Evolutionary conservation across 2,888 invertebrate species (phyloP).

Genomic region (Stenotaenia linearis): DNA sequence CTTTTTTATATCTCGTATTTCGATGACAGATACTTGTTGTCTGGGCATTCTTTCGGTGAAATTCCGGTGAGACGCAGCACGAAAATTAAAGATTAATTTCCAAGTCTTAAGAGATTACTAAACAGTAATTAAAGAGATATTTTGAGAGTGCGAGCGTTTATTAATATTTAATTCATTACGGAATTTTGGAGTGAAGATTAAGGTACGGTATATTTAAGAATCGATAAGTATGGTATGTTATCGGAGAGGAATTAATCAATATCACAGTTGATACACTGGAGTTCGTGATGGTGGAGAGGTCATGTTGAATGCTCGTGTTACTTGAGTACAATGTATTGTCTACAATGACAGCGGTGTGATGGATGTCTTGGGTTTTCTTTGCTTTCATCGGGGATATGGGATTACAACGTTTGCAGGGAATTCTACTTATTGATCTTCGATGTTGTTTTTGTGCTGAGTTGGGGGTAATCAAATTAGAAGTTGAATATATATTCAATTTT

Average conservation of each 20-base stretch:
- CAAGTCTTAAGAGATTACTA: not conserved
- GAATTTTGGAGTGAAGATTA: not conserved
- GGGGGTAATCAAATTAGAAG: not conserved
- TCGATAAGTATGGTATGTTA: too few species aligned
- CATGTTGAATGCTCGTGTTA: not conserved
- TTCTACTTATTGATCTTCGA: not conserved
- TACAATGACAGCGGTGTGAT: not conserved
- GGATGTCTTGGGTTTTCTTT: not conserved
- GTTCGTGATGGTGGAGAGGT: not conserved
- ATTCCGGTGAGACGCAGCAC: too few species aligned
- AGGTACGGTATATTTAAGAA: not conserved
- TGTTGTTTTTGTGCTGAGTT: not conserved
- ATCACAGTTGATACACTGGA: not conserved
- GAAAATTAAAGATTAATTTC: not conserved
- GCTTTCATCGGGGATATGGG: not conserved
- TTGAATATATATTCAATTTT: too few species aligned
- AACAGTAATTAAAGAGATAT: not conserved
- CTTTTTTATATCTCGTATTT: not conserved
- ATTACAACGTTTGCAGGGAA: not conserved
- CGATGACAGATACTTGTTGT: too few species aligned
- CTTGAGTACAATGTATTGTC: not conserved
- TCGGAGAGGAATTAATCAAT: not conserved
- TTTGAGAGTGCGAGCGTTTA: not conserved
- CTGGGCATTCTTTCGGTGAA: not conserved
- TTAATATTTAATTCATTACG: not conserved